A percentile compares a stretch with the other conserved stretches of the same genome.
These are phyloP conservation scores for Vanessa atalanta DNA, from an alignment of 1,140 invertebrate species.

Conservation along the genomic window DNA sequence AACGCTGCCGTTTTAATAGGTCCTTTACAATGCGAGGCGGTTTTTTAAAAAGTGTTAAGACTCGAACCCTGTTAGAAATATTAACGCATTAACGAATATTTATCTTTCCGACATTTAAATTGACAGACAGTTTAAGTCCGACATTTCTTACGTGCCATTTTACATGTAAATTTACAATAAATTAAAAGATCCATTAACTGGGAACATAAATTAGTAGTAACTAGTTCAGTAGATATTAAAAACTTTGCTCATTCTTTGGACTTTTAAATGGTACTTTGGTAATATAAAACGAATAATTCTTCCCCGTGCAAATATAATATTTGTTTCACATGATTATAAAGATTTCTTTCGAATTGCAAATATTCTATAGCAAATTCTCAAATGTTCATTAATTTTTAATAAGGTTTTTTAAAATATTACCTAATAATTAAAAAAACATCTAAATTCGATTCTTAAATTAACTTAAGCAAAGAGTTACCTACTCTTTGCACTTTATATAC, in stretches of 20 bases:
- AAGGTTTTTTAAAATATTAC: no score
- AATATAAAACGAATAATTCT: no score
- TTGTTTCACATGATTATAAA: no score
- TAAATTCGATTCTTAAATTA: neutral
- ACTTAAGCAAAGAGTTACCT: neutral
- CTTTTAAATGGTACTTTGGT: no score
- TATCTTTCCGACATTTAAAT: slow-evolving; percentile 28
- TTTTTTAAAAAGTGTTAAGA: slow-evolving; percentile 24
- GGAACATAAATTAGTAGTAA: neutral
- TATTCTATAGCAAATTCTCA: no score
- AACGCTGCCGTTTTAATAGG: slow-evolving; percentile 52
- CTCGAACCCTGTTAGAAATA: slow-evolving; percentile 16
- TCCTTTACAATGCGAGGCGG: slow-evolving; percentile 49
- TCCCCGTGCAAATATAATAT: no score
- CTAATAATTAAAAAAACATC: no score
- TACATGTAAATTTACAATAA: neutral
- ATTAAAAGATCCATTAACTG: neutral
- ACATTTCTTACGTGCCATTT: slow-evolving; percentile 15
- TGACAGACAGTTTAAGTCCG: slow-evolving; percentile 10
- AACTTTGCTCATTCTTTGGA: neutral
- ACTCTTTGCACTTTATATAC: slow-evolving; percentile 29
- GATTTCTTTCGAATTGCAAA: no score
- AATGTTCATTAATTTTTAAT: no score
- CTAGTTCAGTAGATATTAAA: neutral
- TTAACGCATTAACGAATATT: slow-evolving; percentile 30